phyloP scores from a whole-genome alignment of 2,888 invertebrate genomes.

The Leptopilina myrica region DNA sequence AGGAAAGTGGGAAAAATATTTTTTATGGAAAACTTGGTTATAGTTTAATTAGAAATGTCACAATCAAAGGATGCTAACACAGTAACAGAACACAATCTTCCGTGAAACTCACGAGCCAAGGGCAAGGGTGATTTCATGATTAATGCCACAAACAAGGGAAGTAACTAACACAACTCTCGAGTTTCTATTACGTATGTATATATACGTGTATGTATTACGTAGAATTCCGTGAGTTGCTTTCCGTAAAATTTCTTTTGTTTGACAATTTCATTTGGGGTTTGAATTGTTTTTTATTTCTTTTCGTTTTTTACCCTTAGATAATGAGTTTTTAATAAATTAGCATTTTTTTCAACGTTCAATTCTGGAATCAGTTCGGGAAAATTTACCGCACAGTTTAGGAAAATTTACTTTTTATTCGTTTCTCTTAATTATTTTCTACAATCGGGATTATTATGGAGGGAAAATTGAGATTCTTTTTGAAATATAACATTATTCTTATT shows the following conservation, averaged over 20 bases:
- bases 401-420: no score
- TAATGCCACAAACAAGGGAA: conserved; percentile 65
- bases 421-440: no score
- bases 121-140: conserved; percentile 64
- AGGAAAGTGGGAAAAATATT: background rate
- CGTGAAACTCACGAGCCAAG: conserved; percentile 51
- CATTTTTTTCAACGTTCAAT: no score
- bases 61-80: conserved; percentile 40
- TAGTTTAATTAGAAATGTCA: conserved; percentile 5
- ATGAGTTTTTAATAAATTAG: no score
- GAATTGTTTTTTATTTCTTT: background rate
- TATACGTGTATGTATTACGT: background rate
- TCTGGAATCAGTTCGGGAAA: no score
- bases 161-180: conserved; percentile 55
- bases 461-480: no score
- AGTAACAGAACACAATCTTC: conserved; percentile 57
- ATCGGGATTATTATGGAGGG: no score
- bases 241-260: background rate
- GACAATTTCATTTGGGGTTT: no score
- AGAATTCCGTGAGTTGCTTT: background rate
- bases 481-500: no score
- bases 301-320: background rate
- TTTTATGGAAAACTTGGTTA: background rate
- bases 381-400: no score
- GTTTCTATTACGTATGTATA: background rate